phyloP scores from a whole-genome alignment of 35 echinoderm and acorn worm species.

The Strongylocentrotus purpuratus region DNA sequence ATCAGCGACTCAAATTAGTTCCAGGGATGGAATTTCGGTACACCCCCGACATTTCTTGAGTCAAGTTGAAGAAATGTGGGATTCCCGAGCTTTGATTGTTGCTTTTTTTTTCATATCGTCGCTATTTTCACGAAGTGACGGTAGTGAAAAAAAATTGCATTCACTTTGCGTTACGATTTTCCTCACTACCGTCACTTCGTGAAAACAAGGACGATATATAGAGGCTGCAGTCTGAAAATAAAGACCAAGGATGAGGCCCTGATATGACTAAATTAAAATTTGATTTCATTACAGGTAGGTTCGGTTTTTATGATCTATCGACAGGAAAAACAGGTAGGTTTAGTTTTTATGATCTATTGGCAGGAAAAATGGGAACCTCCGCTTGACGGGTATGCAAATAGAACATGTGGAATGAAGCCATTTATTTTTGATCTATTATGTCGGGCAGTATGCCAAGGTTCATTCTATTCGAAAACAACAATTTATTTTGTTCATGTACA shows the following conservation, averaged over 20 bases:
- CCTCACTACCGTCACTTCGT: no score
- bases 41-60: not conserved
- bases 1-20: slow-evolving; percentile 26
- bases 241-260: not conserved
- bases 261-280: not conserved
- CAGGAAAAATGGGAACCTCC: not conserved
- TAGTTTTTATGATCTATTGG: not conserved
- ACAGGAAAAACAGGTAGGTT: not conserved
- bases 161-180: no score
- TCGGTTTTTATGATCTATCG: not conserved
- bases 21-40: slow-evolving; percentile 11
- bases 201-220: no score
- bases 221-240: not conserved
- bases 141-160: no score
- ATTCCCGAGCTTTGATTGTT: not conserved
- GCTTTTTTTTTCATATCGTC: no score
- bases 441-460: not conserved
- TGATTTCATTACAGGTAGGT: not conserved
- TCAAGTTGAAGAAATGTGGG: not conserved
- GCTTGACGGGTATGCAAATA: not conserved
- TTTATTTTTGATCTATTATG: not conserved
- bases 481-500: not conserved
- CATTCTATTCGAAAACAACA: not conserved
- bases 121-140: no score
- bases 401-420: not conserved